phyloP scores from a whole-genome alignment of 1,140 invertebrate species.

The Dreissena rostriformis region DNA sequence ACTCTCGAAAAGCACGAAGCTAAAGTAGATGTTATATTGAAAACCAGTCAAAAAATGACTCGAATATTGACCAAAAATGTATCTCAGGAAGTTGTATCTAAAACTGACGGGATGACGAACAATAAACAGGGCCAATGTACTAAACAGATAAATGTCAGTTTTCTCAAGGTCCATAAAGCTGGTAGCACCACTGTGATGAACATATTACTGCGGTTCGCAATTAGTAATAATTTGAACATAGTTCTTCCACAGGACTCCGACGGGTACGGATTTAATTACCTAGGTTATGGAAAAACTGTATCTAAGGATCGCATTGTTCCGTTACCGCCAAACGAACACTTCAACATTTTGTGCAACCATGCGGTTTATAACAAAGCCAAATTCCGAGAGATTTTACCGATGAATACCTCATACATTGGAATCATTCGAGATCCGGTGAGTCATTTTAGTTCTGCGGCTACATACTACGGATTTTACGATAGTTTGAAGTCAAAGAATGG shows the following conservation, averaged over 20 bases:
- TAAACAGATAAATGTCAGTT: slow-evolving; percentile 62
- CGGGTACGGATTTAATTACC: slow-evolving; percentile 53
- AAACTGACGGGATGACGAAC: too few relatives aligned
- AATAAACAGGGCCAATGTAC: too few relatives aligned
- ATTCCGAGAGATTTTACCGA: slow-evolving; percentile 64
- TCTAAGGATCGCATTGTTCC: slow-evolving; percentile 45
- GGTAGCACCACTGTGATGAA: slow-evolving; percentile 73
- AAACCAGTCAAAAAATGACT: background rate
- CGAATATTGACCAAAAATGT: background rate
- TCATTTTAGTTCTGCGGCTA: slow-evolving; percentile 70
- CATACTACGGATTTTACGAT: slow-evolving; percentile 65
- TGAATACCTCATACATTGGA: slow-evolving; percentile 66
- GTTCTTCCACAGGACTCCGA: slow-evolving; percentile 60
- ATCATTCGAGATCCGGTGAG: slow-evolving; percentile 71
- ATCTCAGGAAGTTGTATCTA: too few relatives aligned
- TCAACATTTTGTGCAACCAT: slow-evolving; percentile 67
- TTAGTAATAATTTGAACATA: slow-evolving; percentile 63
- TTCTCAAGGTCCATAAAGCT: slow-evolving; percentile 75
- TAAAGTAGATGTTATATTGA: background rate
- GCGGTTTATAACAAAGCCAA: slow-evolving; percentile 62
- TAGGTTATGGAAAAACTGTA: slow-evolving; percentile 53
- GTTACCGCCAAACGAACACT: slow-evolving; percentile 47
- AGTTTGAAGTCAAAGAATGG: slow-evolving; percentile 12
- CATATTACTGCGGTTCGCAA: slow-evolving; percentile 70
- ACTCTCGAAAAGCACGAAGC: background rate